These are phyloP conservation scores for Ligdia adustata DNA, from an alignment of 2,888 invertebrate species.

Conservation along the genomic window DNA sequence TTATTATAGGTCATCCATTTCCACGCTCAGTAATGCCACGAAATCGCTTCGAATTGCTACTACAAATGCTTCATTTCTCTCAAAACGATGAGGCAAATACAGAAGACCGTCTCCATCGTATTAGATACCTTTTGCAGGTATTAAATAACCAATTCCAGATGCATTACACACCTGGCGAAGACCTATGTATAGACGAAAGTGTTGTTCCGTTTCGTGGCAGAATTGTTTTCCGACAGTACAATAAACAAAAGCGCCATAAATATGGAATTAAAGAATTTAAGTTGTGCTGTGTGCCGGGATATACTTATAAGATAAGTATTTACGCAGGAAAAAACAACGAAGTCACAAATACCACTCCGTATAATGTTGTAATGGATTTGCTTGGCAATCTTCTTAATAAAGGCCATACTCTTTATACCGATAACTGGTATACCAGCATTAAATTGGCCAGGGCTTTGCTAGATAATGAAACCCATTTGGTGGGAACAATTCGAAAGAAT, in stretches of 20 bases:
- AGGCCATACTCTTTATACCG: constrained; percentile 12
- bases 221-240: constrained; percentile 38
- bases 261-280: constrained; percentile 43
- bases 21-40: constrained; percentile 39
- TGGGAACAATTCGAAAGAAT: constrained; percentile 1
- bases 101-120: constrained; percentile 40
- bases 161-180: no score
- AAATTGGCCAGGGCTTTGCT: not conserved
- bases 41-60: constrained; percentile 43
- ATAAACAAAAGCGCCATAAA: no score
- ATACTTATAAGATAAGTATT: constrained; percentile 32
- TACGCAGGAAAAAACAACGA: constrained; percentile 19
- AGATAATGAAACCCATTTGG: constrained; percentile 1
- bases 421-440: constrained; percentile 21
- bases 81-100: constrained; percentile 40
- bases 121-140: constrained; percentile 35
- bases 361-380: not conserved
- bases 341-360: constrained; percentile 1
- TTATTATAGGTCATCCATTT: constrained; percentile 37
- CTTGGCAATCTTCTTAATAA: constrained; percentile 12
- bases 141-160: constrained; percentile 40
- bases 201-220: constrained; percentile 12
- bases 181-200: no score
- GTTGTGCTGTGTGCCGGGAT: constrained; percentile 35
- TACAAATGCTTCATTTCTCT: constrained; percentile 47